These are phyloP conservation scores for Drosophila tristis DNA, from an alignment of 1,140 invertebrate species.

Conservation along the genomic window DNA sequence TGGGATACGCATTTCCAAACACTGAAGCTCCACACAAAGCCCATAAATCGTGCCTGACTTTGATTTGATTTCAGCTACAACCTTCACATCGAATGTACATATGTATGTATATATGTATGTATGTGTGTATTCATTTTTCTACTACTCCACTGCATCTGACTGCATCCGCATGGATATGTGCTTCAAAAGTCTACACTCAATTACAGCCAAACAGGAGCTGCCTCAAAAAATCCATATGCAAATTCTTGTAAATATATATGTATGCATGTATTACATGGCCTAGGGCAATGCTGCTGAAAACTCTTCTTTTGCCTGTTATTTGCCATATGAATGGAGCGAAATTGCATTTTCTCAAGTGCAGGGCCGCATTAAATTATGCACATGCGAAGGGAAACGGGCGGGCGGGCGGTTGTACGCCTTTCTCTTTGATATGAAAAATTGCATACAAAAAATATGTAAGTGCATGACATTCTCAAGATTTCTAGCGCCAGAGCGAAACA, in stretches of 20 bases:
- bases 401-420: background rate
- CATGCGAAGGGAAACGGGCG: slow-evolving; percentile 19
- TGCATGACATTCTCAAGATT: slow-evolving; percentile 48
- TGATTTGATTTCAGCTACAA: slow-evolving; percentile 31
- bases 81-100: slow-evolving; percentile 26
- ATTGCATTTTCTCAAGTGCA: slow-evolving; percentile 59
- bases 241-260: slow-evolving; percentile 13
- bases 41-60: slow-evolving; percentile 1
- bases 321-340: slow-evolving; percentile 49
- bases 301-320: slow-evolving; percentile 38
- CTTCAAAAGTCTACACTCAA: slow-evolving; percentile 44
- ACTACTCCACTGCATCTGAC: background rate
- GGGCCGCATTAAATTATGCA: slow-evolving; percentile 57
- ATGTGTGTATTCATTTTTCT: slow-evolving; percentile 27
- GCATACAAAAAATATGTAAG: slow-evolving; percentile 19
- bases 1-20: slow-evolving; percentile 9
- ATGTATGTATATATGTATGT: slow-evolving; percentile 29
- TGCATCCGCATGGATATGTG: slow-evolving; percentile 18
- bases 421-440: slow-evolving; percentile 47
- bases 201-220: slow-evolving; percentile 18
- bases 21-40: background rate
- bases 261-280: slow-evolving; percentile 7
- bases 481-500: slow-evolving; percentile 29
- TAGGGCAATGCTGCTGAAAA: slow-evolving; percentile 19
- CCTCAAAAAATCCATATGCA: slow-evolving; percentile 43